Evolutionary conservation across 2,797 vertebrate species (phyloP).

Genomic region (Chaetodon trifasciatus): DNA sequence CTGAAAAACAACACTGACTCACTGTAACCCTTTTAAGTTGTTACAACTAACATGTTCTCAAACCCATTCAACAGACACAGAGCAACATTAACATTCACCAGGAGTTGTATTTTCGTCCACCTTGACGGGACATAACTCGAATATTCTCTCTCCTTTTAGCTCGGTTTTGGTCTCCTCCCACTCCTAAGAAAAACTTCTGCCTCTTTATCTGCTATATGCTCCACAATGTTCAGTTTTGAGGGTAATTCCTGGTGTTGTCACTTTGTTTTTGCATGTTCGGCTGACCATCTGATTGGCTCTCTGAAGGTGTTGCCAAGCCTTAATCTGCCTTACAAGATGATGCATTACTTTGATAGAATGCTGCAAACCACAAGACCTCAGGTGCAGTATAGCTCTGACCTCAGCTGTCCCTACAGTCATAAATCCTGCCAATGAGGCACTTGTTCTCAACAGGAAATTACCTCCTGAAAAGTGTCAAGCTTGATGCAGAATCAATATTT

Average conservation of each 20-base stretch:
- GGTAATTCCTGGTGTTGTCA: not conserved
- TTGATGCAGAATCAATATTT: conserved; percentile 8
- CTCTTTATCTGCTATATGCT: not conserved
- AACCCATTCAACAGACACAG: not conserved
- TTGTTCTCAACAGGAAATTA: not conserved
- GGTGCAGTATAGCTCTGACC: conserved; percentile 29
- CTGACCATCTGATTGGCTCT: conserved; percentile 5
- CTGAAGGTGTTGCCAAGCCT: not conserved
- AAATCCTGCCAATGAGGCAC: conserved; percentile 8
- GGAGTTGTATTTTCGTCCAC: not conserved
- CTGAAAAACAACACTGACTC: not conserved
- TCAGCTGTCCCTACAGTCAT: not conserved
- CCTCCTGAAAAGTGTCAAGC: not conserved
- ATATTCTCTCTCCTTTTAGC: not conserved
- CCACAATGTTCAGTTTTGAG: not conserved
- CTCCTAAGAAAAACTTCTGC: not conserved
- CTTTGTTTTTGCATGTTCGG: not conserved
- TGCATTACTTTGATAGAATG: conserved; percentile 14
- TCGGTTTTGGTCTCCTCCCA: not conserved
- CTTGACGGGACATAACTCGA: not conserved
- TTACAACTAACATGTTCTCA: too few relatives aligned
- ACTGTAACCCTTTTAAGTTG: too few relatives aligned
- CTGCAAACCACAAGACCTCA: conserved; percentile 12
- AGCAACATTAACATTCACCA: not conserved
- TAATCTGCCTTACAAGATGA: conserved; percentile 10